Evolutionary conservation across 1,140 invertebrate species (phyloP), one percentile per base, ranked within the genome.

Genomic region (Megalopta genalis): DNA sequence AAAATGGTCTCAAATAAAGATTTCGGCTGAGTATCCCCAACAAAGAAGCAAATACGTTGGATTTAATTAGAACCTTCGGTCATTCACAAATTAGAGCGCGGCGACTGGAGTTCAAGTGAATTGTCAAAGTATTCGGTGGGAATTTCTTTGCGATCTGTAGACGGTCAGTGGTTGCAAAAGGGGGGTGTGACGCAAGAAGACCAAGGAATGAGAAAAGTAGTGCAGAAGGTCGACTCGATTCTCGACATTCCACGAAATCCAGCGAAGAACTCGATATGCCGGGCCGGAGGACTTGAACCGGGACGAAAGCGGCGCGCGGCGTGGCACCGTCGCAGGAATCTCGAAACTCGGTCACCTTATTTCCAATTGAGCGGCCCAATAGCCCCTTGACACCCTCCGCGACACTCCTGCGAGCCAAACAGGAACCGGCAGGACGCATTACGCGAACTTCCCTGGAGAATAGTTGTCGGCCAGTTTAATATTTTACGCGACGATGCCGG

Each of bases 271-370:
- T 71, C 68, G 68, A 77, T 77, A 77, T 77, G 67, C 57, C 67
- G 27, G 67, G 57, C 66, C 52, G 39, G 59, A 54, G 27, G 67
- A 42, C 57, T 59, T 18, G 62, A 57, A 57, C 63, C 72, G 14
- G 23, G 72, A 18, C 54, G 16, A 75, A 74, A 39, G 49, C 63
- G 52, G 39, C 16, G 25, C 16, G 49, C 63, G 37, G 39, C 16
- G 49, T 49, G 52, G 39, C 8, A 10, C 39, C 37, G 37, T 23
- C 18, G 39, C 57, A 71, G 75, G 67, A 57, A 72, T 77, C 46
- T 42, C 32, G 76, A 72, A 78, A 78, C 68, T 78, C 76, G 76
- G 76, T 78, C 68, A 78, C 76, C 76, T 42, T 59, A 52, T 78
- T 64, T 78, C 60, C 76, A 64, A 78, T 78, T 78, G 76, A 78